Evolutionary conservation across 2,113 vertebrate species (phyloP).

Genomic region (Coptodon bakossiorum): DNA sequence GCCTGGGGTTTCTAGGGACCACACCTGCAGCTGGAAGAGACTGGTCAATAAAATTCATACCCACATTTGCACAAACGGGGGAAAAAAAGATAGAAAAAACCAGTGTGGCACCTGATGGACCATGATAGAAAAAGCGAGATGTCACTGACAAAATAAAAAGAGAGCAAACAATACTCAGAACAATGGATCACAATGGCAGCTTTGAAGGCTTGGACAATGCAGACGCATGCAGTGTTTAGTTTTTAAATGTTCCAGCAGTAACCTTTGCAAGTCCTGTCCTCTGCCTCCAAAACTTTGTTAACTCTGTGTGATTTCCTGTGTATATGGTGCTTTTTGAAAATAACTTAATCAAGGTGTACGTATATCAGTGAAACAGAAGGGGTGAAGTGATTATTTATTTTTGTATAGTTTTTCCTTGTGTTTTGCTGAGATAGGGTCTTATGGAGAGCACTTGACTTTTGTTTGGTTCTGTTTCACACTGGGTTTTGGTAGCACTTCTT

Average conservation of each 20-base stretch:
- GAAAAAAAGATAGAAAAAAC: rapidly evolving
- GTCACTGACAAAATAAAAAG: slow-evolving; percentile 33
- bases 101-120: not conserved
- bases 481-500: not conserved
- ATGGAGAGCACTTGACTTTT: not conserved
- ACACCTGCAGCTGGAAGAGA: not conserved
- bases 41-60: not conserved
- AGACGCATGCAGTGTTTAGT: not conserved
- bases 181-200: not conserved
- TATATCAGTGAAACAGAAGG: not conserved
- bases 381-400: not conserved
- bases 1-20: not conserved
- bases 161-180: slow-evolving; percentile 8
- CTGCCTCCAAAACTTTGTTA: not conserved
- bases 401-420: not conserved
- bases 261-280: not conserved
- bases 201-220: not conserved
- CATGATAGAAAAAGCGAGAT: not conserved
- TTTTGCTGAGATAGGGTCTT: not conserved
- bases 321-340: not conserved
- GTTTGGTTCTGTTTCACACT: not conserved
- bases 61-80: not conserved
- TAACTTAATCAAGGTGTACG: not conserved
- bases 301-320: not conserved
- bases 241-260: not conserved